Evolutionary conservation across 2,888 invertebrate species (phyloP).

Genomic region (Ormyrus pomaceus): DNA sequence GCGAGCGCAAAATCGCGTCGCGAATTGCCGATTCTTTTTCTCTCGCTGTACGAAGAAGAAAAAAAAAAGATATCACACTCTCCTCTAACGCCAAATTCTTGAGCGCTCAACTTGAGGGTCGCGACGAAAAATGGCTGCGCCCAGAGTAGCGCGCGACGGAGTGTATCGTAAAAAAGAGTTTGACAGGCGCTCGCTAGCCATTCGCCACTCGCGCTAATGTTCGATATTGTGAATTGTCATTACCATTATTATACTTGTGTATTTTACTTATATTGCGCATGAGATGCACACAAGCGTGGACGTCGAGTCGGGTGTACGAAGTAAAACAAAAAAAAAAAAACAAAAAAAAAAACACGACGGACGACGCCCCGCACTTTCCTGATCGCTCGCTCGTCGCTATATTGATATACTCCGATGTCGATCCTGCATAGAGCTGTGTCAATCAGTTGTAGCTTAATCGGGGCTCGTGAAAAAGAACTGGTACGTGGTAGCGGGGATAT

Average conservation of each 20-base stretch:
- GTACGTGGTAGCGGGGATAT: too few species aligned
- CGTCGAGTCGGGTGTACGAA: too few species aligned
- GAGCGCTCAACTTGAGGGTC: too few species aligned
- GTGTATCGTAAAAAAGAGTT: neutral
- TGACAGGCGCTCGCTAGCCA: constrained; percentile 52
- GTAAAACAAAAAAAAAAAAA: too few species aligned
- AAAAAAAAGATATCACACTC: too few species aligned
- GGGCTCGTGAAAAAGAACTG: too few species aligned
- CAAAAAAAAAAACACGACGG: neutral
- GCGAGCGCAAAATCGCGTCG: neutral
- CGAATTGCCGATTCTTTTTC: constrained; percentile 31
- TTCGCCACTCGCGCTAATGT: constrained; percentile 58
- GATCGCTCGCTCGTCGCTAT: constrained; percentile 14
- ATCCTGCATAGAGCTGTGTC: too few species aligned
- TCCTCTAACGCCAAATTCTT: too few species aligned
- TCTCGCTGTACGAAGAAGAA: constrained; percentile 28
- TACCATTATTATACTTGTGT: constrained; percentile 33
- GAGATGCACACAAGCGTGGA: neutral
- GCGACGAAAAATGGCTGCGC: too few species aligned
- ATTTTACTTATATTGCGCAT: constrained; percentile 28
- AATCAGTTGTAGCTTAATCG: too few species aligned
- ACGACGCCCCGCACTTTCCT: neutral
- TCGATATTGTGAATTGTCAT: constrained; percentile 58
- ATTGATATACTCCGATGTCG: neutral
- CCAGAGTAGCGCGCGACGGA: too few species aligned